Evolutionary conservation across 2,888 invertebrate genomes (phyloP), one percentile per base, ranked within the genome.

Genomic region (Synanthedon vespiformis): DNA sequence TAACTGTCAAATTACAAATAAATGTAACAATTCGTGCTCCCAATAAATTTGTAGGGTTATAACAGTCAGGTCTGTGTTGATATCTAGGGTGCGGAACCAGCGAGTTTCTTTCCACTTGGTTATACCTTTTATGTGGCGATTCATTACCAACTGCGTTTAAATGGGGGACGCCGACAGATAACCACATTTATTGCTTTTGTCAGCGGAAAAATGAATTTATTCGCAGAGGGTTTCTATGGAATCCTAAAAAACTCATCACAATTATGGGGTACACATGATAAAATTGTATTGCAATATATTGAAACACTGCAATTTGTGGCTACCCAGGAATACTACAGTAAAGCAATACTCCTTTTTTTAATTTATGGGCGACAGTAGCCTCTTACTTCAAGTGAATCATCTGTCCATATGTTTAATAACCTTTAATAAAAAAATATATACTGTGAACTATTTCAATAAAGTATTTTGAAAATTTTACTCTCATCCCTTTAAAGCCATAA

Each of bases 41-140:
- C 8, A 44, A n/a, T 13, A 14, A 44, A 14, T 14, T 44, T 44
- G 14, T 44, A 14, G n/a, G 8, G 12, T n/a, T 34, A 34, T 34
- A 34, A 10, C 8, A 34, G 34, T 34, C 34, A 2, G 34, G 34
- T 34, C 6, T 48, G 13, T 51, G 54, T 40, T 40, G 40, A 16
- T 11, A 3, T 49, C 22, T 49, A 12, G 22, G 16, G 22, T 18
- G 22, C 12, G 22, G n/a, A 49, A 50, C 40, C 27, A 12, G 50
- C 50, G 52, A 14, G 50, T 14, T 5, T 76, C 70, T 71, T 86
- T 86, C 83, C 84, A 86, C 85, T 85, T 80, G 82, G 82, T 80
- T 84, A 83, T 85, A 82, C 81, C 85, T 82, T 85, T 85, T 86
- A 84, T 84, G 70, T 74, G 76, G 77, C 84, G 85, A 86, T 87